Conservation (phyloP, 2,797 vertebrate genomes). For the Tapirus indicus region DNA sequence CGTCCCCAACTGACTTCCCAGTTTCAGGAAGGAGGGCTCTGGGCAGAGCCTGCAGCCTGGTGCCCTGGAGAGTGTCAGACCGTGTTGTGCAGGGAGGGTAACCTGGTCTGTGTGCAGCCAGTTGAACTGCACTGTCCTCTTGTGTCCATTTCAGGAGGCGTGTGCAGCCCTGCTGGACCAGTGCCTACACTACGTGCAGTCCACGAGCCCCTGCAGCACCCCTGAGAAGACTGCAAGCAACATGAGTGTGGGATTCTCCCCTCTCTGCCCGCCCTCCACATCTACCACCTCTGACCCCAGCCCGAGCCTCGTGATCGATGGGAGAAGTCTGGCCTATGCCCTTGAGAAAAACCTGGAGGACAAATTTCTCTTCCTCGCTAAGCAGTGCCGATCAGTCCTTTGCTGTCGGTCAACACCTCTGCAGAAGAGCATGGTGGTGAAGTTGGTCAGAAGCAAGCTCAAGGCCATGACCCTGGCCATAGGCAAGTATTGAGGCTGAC, state of each 20-base stretch:
- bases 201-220: slow-evolving; percentile 90
- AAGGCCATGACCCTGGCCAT: slow-evolving; percentile 99
- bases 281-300: slow-evolving; percentile 87
- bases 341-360: slow-evolving; percentile 95
- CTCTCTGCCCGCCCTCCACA: slow-evolving; percentile 86
- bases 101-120: not conserved
- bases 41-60: not conserved
- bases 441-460: slow-evolving; percentile 97
- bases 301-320: slow-evolving; percentile 96
- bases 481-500: slow-evolving; percentile 87
- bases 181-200: slow-evolving; percentile 93
- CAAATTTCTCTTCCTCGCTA: slow-evolving; percentile 95
- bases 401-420: slow-evolving; percentile 98
- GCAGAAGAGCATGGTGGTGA: slow-evolving; percentile 99
- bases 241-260: slow-evolving; percentile 85
- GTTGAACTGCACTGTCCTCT: fast-evolving
- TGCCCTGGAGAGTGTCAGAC: not conserved
- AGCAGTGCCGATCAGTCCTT: slow-evolving; percentile 95
- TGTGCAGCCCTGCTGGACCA: slow-evolving; percentile 95
- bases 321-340: slow-evolving; percentile 96
- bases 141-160: slow-evolving; percentile 91
- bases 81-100: fast-evolving
- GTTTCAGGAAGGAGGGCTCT: not conserved
- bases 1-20: fast-evolving
- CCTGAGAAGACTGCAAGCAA: slow-evolving; percentile 84